Percentiles rank a stretch among this genome's conserved stretches.
These are phyloP conservation scores for Mimumesa dahlbomi DNA, from an alignment of 2,888 invertebrate species.

Conservation along the genomic window DNA sequence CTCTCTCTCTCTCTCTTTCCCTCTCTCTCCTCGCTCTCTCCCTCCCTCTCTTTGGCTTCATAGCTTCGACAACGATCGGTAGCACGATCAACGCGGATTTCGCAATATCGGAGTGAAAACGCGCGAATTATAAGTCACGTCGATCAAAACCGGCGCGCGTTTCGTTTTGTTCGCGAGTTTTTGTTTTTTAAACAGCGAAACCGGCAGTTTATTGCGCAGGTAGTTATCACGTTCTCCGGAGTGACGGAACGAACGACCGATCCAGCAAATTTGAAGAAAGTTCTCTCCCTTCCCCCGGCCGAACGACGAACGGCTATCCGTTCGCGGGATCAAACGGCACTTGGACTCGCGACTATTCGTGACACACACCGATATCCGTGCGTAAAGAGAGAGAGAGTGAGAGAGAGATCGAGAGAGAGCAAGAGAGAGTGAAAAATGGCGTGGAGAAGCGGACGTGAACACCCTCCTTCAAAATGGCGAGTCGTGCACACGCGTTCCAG, in stretches of 20 bases:
- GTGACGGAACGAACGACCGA: not conserved
- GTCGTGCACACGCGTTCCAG: constrained; percentile 58
- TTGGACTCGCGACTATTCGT: constrained; percentile 53
- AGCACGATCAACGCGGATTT: not conserved
- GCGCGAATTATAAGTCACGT: not conserved
- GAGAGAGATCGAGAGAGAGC: too few relatives aligned
- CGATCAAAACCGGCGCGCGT: too few relatives aligned
- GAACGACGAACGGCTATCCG: too few relatives aligned
- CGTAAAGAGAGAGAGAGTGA: too few relatives aligned
- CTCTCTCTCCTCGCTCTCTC: not conserved
- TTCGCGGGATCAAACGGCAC: constrained; percentile 1
- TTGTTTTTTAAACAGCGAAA: too few relatives aligned
- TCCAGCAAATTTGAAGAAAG: too few relatives aligned
- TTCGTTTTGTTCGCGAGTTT: not conserved
- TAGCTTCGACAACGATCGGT: not conserved
- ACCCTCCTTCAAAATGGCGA: constrained; percentile 65
- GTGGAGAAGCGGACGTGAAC: constrained; percentile 45
- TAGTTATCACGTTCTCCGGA: too few relatives aligned
- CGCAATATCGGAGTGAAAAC: too few relatives aligned
- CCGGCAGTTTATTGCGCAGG: too few relatives aligned
- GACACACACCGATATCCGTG: constrained; percentile 62
- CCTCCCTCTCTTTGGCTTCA: constrained; percentile 1
- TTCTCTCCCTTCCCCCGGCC: too few relatives aligned
- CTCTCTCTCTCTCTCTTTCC: not conserved
- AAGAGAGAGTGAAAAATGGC: constrained; percentile 64